Evolutionary conservation across 2,888 invertebrate species (phyloP), one percentile per base, ranked within the genome.

Genomic region (Nezara viridula): DNA sequence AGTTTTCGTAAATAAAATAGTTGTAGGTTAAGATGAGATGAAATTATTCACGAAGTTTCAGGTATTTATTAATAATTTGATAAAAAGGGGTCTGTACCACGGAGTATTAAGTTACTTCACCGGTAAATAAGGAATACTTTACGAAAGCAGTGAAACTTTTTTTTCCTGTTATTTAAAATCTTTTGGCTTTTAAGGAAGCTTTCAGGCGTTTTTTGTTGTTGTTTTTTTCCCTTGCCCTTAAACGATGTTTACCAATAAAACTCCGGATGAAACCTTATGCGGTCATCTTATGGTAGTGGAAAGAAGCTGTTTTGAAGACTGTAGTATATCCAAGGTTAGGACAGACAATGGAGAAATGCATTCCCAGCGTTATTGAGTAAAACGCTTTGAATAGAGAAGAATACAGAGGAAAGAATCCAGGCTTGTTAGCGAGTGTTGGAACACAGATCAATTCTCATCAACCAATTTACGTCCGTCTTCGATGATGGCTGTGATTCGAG

Each of bases 141-240:
- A 47, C 24, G 1, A 44, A 21, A 21, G 77, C 12, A 44, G 0
- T 81, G n/a, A 81, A 32, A 66, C 1, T 10, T 44, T 44, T 81
- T 44, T 81, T 21, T n/a, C 24, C 7, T 32, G 2, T 73, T 37
- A 44, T 81, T 44, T 81, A 47, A 44, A 47, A n/a, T 81, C 14
- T 81, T 81, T 44, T n/a, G 44, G 44, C 81, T 81, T 44, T 81
- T 44, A 44, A 81, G 81, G 44, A 81, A 81, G 81, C 44, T 81
- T 44, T 47, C 16, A 32, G 16, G 5, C 24, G 7, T 44, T 81
- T 19, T 73, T 1, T 37, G 19, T 60, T 27, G 27, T 14, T 14
- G 10, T 27, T 14, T 60, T 27, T 60, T 12, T 52, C 27, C 2
- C 12, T 14, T 5, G 16, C 14, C 66, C 66, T 73, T 73, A 37